Evolutionary conservation across 2,888 invertebrate species (phyloP), one percentile per base, ranked within the genome.

Genomic region (Desoria tigrina): DNA sequence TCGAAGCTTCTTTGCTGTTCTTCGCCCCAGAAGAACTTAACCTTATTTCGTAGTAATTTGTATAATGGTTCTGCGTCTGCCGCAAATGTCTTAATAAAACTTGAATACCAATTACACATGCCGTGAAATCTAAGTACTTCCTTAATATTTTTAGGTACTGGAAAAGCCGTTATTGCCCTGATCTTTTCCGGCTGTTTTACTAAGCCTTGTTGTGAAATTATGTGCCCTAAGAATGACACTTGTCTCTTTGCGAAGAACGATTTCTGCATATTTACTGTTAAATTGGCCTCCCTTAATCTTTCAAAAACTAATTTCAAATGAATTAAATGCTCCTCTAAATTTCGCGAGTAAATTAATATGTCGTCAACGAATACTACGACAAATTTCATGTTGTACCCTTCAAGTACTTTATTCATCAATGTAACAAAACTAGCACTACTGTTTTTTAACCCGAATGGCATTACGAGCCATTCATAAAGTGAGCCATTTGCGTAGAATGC

Each of bases 51-150:
- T 0, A 65, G 21, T 26, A 76, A 39, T 18, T 45, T 26, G n/a
- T 76, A 73, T 0, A 76, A 51, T 4, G 76, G 76, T 57, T 69
- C 73, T 0, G 75, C 68, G n/a, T 73, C 69, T 1, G 61, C 55
- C 3, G 73, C 68, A 62, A 75, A 76, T 9, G 64, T 63, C 28
- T 49, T 57, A 11, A 77, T 74, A 55, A 74, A 69, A 71, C 66
- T 18, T n/a, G 71, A 54, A 62, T 78, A 77, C 61, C 77, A 77
- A 1, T 64, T 65, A 63, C 76, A 76, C 21, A 78, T 62, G 1
- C 77, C 77, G 1, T 75, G 26, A 63, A 78, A 77, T 27, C 72
- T 72, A 26, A 60, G 67, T 1, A 75, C n/a, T 37, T 74, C 53
- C 61, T 54, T 63, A 6, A 65, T 56, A 7, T 1, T 32, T 54